These are phyloP conservation scores for Andrena praecox DNA, from an alignment of 2,888 invertebrate species.

Conservation along the genomic window DNA sequence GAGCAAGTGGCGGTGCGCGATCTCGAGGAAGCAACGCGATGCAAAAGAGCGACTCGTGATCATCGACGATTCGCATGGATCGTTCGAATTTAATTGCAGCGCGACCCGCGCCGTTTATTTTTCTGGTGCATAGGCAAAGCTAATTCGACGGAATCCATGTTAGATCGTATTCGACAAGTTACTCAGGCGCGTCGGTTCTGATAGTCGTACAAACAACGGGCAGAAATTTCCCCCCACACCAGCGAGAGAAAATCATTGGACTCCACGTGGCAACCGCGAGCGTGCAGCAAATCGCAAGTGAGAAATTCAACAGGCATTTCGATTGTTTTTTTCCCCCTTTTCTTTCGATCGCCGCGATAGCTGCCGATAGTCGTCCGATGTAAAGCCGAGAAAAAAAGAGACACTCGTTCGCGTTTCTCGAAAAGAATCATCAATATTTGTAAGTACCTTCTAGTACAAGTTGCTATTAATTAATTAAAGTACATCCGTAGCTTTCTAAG, in stretches of 20 bases:
- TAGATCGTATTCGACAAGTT: slow-evolving; percentile 7
- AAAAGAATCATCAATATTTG: slow-evolving; percentile 47
- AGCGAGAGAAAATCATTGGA: slow-evolving; percentile 13
- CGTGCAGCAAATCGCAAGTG: background rate
- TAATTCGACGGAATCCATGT: background rate
- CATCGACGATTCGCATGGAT: slow-evolving; percentile 17
- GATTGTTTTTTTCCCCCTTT: background rate
- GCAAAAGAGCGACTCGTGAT: background rate
- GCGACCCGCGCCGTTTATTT: background rate
- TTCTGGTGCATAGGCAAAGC: slow-evolving; percentile 5
- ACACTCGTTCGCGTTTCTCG: slow-evolving; percentile 53
- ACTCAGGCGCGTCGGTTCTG: slow-evolving; percentile 2
- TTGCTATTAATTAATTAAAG: slow-evolving; percentile 59
- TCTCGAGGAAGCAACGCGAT: background rate
- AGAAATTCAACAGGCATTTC: slow-evolving; percentile 8
- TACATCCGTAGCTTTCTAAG: slow-evolving; percentile 55
- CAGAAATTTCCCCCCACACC: slow-evolving; percentile 9
- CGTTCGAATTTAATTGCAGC: slow-evolving; percentile 16
- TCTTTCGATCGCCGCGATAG: slow-evolving; percentile 16
- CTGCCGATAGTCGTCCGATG: slow-evolving; percentile 7
- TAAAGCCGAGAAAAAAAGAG: slow-evolving; percentile 14
- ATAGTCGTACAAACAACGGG: background rate
- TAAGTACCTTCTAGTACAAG: slow-evolving; percentile 65
- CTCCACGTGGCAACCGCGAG: background rate
- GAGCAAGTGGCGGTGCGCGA: slow-evolving; percentile 14